Percentiles rank a stretch among this genome's conserved stretches.
These are phyloP conservation scores for Alosa sapidissima DNA, from an alignment of 2,797 vertebrate genomes.

Conservation along the genomic window DNA sequence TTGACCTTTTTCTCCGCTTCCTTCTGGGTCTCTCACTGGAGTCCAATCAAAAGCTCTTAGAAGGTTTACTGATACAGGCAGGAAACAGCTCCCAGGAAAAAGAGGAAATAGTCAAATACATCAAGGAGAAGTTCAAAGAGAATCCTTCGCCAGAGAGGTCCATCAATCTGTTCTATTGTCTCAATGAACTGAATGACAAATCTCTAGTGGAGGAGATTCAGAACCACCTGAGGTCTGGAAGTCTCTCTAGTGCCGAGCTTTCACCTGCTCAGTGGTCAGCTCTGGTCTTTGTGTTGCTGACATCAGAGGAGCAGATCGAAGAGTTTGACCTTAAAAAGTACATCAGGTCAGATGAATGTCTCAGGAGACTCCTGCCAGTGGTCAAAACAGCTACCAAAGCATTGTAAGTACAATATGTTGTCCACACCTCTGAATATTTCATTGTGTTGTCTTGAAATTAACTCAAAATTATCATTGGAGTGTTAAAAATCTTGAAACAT, in stretches of 20 bases:
- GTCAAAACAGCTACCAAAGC: conserved; percentile 15
- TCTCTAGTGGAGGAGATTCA: conserved; percentile 27
- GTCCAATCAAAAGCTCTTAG: conserved; percentile 21
- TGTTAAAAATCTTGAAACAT: too few species aligned
- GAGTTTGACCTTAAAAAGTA: conserved; percentile 26
- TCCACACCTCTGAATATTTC: neutral
- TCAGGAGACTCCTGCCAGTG: neutral
- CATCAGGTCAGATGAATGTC: conserved; percentile 23
- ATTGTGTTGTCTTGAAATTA: neutral
- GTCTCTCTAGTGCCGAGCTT: neutral
- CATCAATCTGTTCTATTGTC: conserved; percentile 32
- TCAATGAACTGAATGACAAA: conserved; percentile 19
- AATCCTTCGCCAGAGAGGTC: neutral
- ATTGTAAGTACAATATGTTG: conserved; percentile 17
- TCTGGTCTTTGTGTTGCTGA: conserved; percentile 27
- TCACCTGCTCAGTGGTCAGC: conserved; percentile 30
- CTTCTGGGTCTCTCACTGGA: conserved; percentile 34
- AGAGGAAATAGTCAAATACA: conserved; percentile 1
- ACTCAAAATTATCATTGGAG: neutral
- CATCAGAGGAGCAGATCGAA: conserved; percentile 14
- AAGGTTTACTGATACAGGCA: neutral
- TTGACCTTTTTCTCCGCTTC: conserved; percentile 31
- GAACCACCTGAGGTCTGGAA: neutral
- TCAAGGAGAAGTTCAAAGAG: conserved; percentile 26
- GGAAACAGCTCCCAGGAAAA: neutral